These are phyloP conservation scores for Theropithecus gelada DNA, from an alignment of 2,113 vertebrate species.

Conservation along the genomic window DNA sequence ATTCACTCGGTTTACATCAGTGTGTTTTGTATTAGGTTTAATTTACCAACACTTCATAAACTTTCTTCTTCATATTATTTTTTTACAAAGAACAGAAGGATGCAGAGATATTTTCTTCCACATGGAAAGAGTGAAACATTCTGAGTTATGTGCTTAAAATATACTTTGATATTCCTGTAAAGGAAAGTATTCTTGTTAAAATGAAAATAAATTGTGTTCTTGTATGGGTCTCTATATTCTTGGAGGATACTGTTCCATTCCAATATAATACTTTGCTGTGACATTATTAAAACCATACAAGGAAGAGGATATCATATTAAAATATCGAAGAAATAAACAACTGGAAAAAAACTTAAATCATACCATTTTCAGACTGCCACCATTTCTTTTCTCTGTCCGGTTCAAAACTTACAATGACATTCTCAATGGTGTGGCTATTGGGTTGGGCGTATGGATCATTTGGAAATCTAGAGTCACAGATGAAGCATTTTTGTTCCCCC, in stretches of 20 bases:
- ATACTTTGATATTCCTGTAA: slow-evolving; percentile 14
- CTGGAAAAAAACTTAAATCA: not conserved
- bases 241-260: not conserved
- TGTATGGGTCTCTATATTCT: not conserved
- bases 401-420: slow-evolving; percentile 89
- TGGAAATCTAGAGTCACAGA: slow-evolving; percentile 89
- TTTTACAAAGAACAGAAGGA: slow-evolving; percentile 16
- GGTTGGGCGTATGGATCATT: slow-evolving; percentile 84
- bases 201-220: slow-evolving; percentile 13
- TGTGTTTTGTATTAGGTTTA: slow-evolving; percentile 8
- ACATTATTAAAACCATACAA: not conserved
- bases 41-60: slow-evolving; percentile 4
- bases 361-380: slow-evolving; percentile 96
- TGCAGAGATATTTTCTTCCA: not conserved
- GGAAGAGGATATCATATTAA: not conserved
- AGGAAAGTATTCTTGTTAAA: slow-evolving; percentile 16
- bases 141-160: slow-evolving; percentile 36
- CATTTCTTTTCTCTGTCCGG: slow-evolving; percentile 88
- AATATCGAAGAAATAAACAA: slow-evolving; percentile 4
- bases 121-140: slow-evolving; percentile 15
- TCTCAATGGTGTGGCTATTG: slow-evolving; percentile 90
- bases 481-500: slow-evolving; percentile 92
- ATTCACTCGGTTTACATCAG: not conserved
- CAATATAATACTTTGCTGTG: not conserved
- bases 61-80: not conserved